Evolutionary conservation across 1,140 invertebrate species (phyloP).

Genomic region (Trinorchestia longiramus): DNA sequence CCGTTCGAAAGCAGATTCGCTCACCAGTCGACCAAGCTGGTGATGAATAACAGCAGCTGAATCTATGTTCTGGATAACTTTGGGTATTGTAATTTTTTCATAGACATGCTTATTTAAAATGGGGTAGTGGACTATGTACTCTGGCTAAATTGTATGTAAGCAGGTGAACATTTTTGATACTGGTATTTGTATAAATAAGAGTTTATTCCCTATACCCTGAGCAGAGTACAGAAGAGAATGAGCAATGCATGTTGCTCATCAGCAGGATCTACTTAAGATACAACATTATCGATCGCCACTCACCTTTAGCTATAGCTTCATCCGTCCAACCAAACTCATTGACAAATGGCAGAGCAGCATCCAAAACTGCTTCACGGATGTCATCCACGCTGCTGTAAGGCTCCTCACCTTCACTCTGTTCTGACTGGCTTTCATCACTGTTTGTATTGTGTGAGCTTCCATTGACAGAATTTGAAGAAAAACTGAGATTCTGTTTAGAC

Average conservation of each 20-base stretch:
- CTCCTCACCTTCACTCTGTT: not conserved
- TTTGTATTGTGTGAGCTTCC: not conserved
- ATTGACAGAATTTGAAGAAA: not conserved
- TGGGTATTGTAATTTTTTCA: too few species aligned
- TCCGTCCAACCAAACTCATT: slow-evolving; percentile 3
- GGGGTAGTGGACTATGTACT: too few species aligned
- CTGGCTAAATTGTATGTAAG: not conserved
- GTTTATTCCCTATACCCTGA: too few species aligned
- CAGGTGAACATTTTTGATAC: too few species aligned
- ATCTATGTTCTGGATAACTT: too few species aligned
- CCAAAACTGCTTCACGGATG: not conserved
- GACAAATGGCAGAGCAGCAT: slow-evolving; percentile 15
- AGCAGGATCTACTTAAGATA: not conserved
- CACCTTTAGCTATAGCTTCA: slow-evolving; percentile 30
- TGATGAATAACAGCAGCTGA: too few species aligned
- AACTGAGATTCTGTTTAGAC: not conserved
- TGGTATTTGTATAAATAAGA: too few species aligned
- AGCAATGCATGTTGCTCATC: not conserved
- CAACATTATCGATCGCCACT: not conserved
- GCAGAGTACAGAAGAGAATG: not conserved
- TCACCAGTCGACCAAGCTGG: too few species aligned
- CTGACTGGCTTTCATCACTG: not conserved
- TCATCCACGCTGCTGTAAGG: not conserved
- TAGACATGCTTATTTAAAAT: too few species aligned
- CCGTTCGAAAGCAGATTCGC: too few species aligned